These are phyloP conservation scores for Calephelis nemesis DNA, from an alignment of 1,140 invertebrate genomes.

Conservation along the genomic window DNA sequence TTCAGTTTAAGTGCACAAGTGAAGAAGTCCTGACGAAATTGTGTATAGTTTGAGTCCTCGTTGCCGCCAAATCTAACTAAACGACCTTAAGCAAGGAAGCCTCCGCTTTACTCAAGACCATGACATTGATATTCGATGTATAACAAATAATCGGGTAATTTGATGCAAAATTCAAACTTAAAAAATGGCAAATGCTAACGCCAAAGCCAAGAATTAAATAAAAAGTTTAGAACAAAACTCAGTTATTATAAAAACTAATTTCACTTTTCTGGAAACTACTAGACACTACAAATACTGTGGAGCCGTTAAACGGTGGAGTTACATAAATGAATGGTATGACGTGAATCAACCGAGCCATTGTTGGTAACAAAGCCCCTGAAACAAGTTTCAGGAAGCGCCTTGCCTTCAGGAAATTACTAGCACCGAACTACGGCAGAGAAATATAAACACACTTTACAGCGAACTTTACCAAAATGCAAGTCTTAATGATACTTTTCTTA, in stretches of 20 bases:
- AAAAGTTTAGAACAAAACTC: too few species aligned
- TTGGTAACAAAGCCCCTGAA: slow-evolving; percentile 51
- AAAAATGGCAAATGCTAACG: too few species aligned
- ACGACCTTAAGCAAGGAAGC: too few species aligned
- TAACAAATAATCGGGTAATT: too few species aligned
- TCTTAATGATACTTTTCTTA: slow-evolving; percentile 1
- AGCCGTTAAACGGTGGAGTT: slow-evolving; percentile 4
- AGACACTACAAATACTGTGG: slow-evolving; percentile 4
- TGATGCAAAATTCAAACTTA: too few species aligned
- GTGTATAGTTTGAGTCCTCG: too few species aligned
- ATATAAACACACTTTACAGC: slow-evolving; percentile 11
- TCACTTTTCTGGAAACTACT: background rate
- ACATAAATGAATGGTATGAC: slow-evolving; percentile 34
- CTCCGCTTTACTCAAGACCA: too few species aligned
- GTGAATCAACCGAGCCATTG: slow-evolving; percentile 54
- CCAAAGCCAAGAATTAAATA: too few species aligned
- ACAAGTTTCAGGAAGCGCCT: slow-evolving; percentile 54
- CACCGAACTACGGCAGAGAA: slow-evolving; percentile 30
- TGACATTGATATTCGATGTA: too few species aligned
- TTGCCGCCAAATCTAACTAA: too few species aligned
- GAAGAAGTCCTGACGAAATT: too few species aligned
- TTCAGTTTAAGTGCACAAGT: too few species aligned
- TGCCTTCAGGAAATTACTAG: slow-evolving; percentile 59
- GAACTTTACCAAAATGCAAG: slow-evolving; percentile 2
- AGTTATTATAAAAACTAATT: background rate